Base-by-base conservation (phyloP, 2,113 vertebrate genomes). In the Sitta europaea region DNA sequence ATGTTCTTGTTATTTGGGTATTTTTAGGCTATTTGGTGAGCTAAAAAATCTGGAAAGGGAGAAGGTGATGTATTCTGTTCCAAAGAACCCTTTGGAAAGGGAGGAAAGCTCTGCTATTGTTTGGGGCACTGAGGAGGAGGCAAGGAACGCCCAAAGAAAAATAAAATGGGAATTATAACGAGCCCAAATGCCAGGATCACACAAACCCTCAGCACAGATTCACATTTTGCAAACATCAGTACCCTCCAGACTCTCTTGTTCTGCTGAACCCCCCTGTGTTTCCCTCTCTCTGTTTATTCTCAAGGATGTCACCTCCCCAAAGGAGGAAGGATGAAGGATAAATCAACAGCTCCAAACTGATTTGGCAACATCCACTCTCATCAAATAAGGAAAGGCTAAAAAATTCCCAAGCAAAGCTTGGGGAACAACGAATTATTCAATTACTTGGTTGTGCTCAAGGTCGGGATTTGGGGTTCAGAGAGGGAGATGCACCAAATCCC, bases 11-110 rank as follows among this genome's bases (percentile, higher is more conserved):
- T 93, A 72, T 92, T 96, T 88, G 40, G 51, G 29, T 95, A 94
- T 96, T 96, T 96, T 93, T 92, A 79, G 86, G 76, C 22, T 43
- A 6, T 65, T 83, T 68, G 53, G 79, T 96, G 92, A 96, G 91
- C 86, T 93, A 81, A 94, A 93, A 71, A 72, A 80, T 42, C 38
- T 94, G 95, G 86, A 93, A 94, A 45, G 68, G 84, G 71, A 91
- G 83, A 66, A 68, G 31, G 66, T 92, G 93, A 94, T 74, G 95
- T 92, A 77, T 85, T 81, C 61, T n/a, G n/a, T 42, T 93, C 90
- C 86, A 95, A 88, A 92, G 80, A 71, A 7, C 33, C 51, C 54
- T 58, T 91, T 91, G 94, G 77, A 82, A 66, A 58, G 57, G 6
- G 29, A 75, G 50, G 68, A 47, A 61, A 92, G 75, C 48, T 27